Evolutionary conservation across 2,113 vertebrate species (phyloP), one percentile per base, ranked within the genome.

Genomic region (Apodemus sylvaticus): DNA sequence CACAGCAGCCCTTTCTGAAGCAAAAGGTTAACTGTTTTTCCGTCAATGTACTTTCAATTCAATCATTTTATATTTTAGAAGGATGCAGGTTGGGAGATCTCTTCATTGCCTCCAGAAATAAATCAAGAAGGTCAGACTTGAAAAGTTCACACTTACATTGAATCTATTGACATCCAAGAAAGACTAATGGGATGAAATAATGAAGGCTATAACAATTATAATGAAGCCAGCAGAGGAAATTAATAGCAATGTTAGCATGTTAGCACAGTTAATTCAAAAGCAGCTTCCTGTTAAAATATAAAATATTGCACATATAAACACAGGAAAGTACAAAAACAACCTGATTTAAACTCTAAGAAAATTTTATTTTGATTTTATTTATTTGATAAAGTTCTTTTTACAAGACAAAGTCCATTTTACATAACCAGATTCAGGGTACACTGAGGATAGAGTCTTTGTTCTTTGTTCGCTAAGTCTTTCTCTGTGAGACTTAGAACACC

Each of bases 101-200:
- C 86, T 97, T 97, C 77, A 73, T 89, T 96, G 62, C 68, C 95
- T 97, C 86, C 26, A 97, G 93, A 97, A 98, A 96, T 95, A 97
- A 97, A 97, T 95, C 71, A 97, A 97, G 96, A 98, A 97, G 91
- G 95, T 98, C 95, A 97, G 29, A 78, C 89, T 97, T 98, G 89
- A 97, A 97, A 98, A 98, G 86, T 97, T 97, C 95, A 95, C 73
- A 93, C 93, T 96, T 97, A 96, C 96, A 89, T 53, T 94, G 89
- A 97, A 97, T 98, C 93, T 76, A 94, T 93, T 97, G 96, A 91
- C 87, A 96, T 90, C 93, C 42, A 82, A 83, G 89, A 96, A 97
- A 89, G 10, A 94, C 85, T 97, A 97, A 92, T 71, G 9, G 19
- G 29, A 97, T 96, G 92, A 94, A 97, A 91, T 73, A 98, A 90